Evolutionary conservation across 2,797 vertebrate genomes (phyloP), one percentile per base, ranked within the genome.

Genomic region (Choloepus didactylus): DNA sequence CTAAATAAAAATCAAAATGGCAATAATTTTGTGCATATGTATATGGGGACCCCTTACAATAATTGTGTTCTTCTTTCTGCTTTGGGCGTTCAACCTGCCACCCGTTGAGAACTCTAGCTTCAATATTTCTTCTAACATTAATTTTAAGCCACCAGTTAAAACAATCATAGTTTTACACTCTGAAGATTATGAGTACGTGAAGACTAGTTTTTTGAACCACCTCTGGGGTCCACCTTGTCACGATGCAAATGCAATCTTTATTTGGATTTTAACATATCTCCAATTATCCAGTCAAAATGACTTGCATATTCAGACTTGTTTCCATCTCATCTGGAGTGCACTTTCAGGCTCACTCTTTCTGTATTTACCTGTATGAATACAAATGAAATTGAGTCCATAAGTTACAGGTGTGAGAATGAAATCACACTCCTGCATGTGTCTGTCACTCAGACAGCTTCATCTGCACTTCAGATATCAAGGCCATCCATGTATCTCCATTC

Each of bases 221-320:
- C 95, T 95, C 97, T 96, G 84, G 96, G 91, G 92, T 94, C 96
- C 97, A 41, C 93, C 91, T 97, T 76, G 92, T 86, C 85, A 97
- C 56, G 98, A 97, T 93, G 96, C 56, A 95, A 98, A 97, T 93
- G 98, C 95, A 95, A 97, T 98, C 98, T 98, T 97, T 98, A 97
- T 98, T 98, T 97, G 96, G 97, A 98, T 98, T 98, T 98, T 89
- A 97, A 98, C 97, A 97, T 97, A 95, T 96, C 97, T 98, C 95
- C 95, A 97, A 97, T 98, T 97, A 98, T 95, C 95, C 85, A 95
- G 96, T 98, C 97, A 97, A 97, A 97, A 95, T 27, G 93, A 93
- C 76, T 95, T 96, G 97, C 94, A 97, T 97, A 98, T 97, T 97
- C 96, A 97, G 97, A 97, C 97, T 91, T 97, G 93, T 96, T 96